A percentile compares a stretch with the other conserved stretches of the same genome.
phyloP scores from a whole-genome alignment of 2,797 vertebrate species.

The Alosa sapidissima region DNA sequence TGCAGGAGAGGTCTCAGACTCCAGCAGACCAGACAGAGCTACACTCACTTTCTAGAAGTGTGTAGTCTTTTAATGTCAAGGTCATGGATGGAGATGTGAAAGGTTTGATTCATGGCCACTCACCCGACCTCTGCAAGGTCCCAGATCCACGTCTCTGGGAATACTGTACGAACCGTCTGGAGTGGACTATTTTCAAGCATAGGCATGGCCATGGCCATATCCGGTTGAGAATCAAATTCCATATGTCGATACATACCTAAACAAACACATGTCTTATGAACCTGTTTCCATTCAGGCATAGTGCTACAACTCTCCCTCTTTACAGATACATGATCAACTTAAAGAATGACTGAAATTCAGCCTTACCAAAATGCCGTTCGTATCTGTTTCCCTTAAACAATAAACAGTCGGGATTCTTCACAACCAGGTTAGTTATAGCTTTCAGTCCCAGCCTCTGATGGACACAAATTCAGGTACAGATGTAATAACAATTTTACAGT shows the following conservation, averaged over 20 bases:
- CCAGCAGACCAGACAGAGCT: no score
- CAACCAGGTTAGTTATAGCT: no score
- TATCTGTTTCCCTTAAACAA: conserved; percentile 51
- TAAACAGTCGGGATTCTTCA: neutral
- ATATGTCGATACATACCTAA: neutral
- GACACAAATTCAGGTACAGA: no score
- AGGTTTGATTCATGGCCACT: conserved; percentile 1
- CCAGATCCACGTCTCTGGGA: conserved; percentile 34
- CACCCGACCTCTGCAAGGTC: conserved; percentile 23
- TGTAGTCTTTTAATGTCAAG: no score
- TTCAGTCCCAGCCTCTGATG: no score
- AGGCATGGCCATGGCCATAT: no score
- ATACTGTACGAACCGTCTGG: conserved; percentile 35
- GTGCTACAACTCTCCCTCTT: no score
- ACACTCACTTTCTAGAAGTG: no score
- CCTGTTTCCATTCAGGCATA: no score
- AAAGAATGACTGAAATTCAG: neutral
- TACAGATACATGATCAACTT: neutral
- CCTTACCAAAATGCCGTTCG: neutral
- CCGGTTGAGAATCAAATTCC: fast-evolving
- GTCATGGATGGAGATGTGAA: no score
- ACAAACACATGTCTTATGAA: neutral
- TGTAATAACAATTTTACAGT: no score
- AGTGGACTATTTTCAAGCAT: no score
- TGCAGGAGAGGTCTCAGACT: neutral